phyloP scores from a whole-genome alignment of 2,113 vertebrate genomes.

The Brachypodius melanocephalos region DNA sequence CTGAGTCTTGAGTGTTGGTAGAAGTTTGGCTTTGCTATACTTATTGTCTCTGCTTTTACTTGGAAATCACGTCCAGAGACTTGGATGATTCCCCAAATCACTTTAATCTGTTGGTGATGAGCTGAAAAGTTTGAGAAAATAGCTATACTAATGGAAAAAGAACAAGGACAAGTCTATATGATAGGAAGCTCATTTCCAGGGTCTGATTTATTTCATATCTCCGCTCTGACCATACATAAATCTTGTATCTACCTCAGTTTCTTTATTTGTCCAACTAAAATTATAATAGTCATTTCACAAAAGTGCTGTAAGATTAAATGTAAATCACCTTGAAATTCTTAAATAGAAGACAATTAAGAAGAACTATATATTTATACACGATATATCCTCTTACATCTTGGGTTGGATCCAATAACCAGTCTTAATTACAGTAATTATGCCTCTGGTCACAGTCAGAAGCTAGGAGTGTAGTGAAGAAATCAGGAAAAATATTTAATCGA shows the following conservation, averaged over 20 bases:
- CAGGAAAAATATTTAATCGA: not conserved
- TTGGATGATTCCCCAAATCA: constrained; percentile 54
- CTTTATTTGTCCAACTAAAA: constrained; percentile 52
- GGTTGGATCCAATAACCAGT: constrained; percentile 41
- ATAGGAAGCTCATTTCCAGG: constrained; percentile 56
- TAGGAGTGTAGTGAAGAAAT: not conserved
- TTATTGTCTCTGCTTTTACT: not conserved
- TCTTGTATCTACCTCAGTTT: constrained; percentile 51
- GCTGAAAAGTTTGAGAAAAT: constrained; percentile 58
- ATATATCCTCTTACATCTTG: constrained; percentile 56
- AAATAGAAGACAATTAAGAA: constrained; percentile 60
- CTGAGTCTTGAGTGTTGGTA: not conserved
- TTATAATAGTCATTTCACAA: constrained; percentile 19
- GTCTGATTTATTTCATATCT: constrained; percentile 47
- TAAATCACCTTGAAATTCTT: constrained; percentile 58
- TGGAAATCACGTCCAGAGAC: constrained; percentile 28
- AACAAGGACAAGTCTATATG: constrained; percentile 52
- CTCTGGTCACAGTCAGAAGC: constrained; percentile 22
- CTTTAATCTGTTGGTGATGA: constrained; percentile 64
- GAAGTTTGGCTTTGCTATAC: not conserved
- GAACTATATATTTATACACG: constrained; percentile 53
- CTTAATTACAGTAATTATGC: constrained; percentile 55
- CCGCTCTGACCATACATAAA: not conserved
- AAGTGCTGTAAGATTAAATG: constrained; percentile 41
- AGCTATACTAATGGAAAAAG: constrained; percentile 46